Percentiles rank a stretch among this genome's conserved stretches.
Evolutionary conservation across 1,140 invertebrate genomes (phyloP).

Genomic region (Drosophila athabasca): DNA sequence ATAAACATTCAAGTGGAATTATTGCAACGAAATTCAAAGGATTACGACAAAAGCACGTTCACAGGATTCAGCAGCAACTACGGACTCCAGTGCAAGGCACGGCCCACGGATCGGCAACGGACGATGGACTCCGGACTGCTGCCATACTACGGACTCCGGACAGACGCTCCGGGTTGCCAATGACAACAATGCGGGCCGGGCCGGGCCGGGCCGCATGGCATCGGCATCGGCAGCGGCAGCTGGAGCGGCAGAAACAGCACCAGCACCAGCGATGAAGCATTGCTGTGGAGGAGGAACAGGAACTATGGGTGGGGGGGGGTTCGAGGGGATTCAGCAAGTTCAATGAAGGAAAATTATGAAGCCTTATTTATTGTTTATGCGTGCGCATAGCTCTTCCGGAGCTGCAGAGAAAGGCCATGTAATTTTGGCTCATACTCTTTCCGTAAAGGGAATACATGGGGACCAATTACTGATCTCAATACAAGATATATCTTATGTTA

Average conservation of each 20-base stretch:
- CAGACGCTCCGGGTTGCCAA: slow-evolving; percentile 63
- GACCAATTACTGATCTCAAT: not conserved
- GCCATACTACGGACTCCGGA: slow-evolving; percentile 3
- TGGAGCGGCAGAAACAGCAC: not conserved
- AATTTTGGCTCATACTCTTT: slow-evolving; percentile 45
- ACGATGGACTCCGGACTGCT: slow-evolving; percentile 7
- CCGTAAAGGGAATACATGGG: not conserved
- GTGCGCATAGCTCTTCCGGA: slow-evolving; percentile 72
- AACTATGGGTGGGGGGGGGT: not conserved
- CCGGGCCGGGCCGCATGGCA: slow-evolving; percentile 55
- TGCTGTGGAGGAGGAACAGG: slow-evolving; percentile 3
- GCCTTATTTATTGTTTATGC: slow-evolving; percentile 82
- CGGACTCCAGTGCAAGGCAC: slow-evolving; percentile 65
- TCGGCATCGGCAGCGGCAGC: not conserved
- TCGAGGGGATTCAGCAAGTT: slow-evolving; percentile 48
- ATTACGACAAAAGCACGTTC: slow-evolving; percentile 83
- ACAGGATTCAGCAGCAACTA: slow-evolving; percentile 71
- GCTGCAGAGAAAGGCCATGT: slow-evolving; percentile 27
- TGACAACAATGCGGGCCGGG: slow-evolving; percentile 76
- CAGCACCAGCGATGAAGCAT: slow-evolving; percentile 46
- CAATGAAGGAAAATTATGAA: slow-evolving; percentile 82
- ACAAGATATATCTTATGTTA: no score
- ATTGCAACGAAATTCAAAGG: slow-evolving; percentile 84
- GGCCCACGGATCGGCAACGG: slow-evolving; percentile 61
- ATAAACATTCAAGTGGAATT: slow-evolving; percentile 83